These are phyloP conservation scores for Trissoscelio sp. DNA, from an alignment of 2,888 invertebrate species.

Conservation along the genomic window DNA sequence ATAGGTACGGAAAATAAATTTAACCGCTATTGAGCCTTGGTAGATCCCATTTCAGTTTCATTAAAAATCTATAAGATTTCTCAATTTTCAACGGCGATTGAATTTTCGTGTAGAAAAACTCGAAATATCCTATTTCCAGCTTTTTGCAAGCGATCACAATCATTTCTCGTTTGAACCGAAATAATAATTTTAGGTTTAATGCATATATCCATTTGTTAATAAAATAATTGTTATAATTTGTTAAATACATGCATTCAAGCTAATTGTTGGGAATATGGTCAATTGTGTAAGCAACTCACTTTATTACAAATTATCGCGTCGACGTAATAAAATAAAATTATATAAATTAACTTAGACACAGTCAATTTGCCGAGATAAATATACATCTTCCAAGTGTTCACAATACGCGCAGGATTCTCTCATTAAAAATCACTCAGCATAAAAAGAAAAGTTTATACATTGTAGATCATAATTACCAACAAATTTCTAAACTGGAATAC, in stretches of 20 bases:
- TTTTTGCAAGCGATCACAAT: not conserved
- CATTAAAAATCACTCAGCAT: not conserved
- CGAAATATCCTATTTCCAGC: conserved; percentile 3
- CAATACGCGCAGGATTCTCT: not conserved
- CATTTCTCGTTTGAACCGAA: not conserved
- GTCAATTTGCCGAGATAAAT: conserved; percentile 32
- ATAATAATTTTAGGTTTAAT: not conserved
- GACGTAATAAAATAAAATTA: conserved; percentile 10
- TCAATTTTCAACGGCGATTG: conserved; percentile 9
- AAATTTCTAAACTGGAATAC: conserved; percentile 3
- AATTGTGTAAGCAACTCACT: conserved; percentile 1
- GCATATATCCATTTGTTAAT: too few relatives aligned
- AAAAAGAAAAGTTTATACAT: not conserved
- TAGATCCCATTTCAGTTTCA: conserved; percentile 25
- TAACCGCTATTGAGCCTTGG: not conserved
- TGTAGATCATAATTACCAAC: not conserved
- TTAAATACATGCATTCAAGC: not conserved
- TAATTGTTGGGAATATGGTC: conserved; percentile 1
- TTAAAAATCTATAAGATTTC: conserved; percentile 30
- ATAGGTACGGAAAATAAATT: not conserved
- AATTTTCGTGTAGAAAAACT: conserved; percentile 13
- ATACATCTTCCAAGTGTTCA: not conserved
- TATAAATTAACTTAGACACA: conserved; percentile 16
- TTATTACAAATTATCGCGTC: conserved; percentile 21
- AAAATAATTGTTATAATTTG: not conserved